Evolutionary conservation across 1,140 invertebrate species (phyloP), one percentile per base, ranked within the genome.

Genomic region (Ylistrum balloti): DNA sequence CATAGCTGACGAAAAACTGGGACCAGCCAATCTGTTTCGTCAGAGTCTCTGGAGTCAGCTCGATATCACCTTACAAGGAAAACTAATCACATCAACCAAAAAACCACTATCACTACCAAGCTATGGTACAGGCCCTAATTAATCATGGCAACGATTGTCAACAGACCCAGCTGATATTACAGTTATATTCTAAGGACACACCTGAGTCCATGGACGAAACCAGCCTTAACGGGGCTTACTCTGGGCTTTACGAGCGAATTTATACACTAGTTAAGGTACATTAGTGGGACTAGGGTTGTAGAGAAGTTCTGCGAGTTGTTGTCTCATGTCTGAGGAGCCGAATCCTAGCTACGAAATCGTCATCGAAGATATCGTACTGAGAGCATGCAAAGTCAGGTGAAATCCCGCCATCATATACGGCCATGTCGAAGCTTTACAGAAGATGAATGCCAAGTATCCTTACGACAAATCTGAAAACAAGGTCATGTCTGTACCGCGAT

Each of bases 401-500:
- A 89, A 89, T 85, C 90, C 90, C 33, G 89, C 88, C 0, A 33
- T 92, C 0, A 90, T 90, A 32, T 56, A 85, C 22, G 89, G 45
- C 20, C 91, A 92, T 85, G 45, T 34, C 20, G 28, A 90, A 45
- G 38, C 87, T n/a, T 74, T 92, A 38, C 22, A 90, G 35, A 74
- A 38, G n/a, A 88, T 20, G 3, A 88, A 88, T 87, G 91, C 89
- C 15, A 74, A 85, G 28, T 92, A 92, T 32, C 89, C 91, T 3
- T 90, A 74, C 35, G 89, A 41, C 5, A 87, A 41, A 86, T 87
- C 89, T 20, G 85, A 87, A 34, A 32, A 28, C 33, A 86, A 45
- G 74, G 32, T 86, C 0, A 85, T 87, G 35, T 38, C 87, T 33
- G 35, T 91, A 28, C 32, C 88, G 0, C 11, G 22, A 20, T 86